Percentiles rank a stretch among this genome's conserved stretches.
phyloP scores from a whole-genome alignment of 1,140 invertebrate genomes.

The Drosophila pruinosa region DNA sequence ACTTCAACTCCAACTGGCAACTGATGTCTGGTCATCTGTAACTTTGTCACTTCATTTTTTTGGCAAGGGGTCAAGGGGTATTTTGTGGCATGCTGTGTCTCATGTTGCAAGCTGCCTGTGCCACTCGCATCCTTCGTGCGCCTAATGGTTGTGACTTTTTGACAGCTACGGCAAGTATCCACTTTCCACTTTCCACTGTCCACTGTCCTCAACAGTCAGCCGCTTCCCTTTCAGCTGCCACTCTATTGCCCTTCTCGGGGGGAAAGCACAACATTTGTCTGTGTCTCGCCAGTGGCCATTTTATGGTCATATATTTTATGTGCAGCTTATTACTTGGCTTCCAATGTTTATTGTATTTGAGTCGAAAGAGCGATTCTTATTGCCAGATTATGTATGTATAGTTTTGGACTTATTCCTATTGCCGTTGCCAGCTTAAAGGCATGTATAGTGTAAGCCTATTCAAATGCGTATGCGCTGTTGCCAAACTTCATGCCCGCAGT shows the following conservation, averaged over 20 bases:
- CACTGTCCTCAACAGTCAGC: no score
- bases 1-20: background rate
- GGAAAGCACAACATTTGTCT: conserved; percentile 36
- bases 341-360: conserved; percentile 65
- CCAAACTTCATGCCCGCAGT: background rate
- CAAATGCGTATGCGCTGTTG: conserved; percentile 10
- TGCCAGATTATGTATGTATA: conserved; percentile 14
- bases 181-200: conserved; percentile 26
- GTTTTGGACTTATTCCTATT: no score
- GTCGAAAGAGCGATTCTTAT: conserved; percentile 7
- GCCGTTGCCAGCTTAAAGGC: conserved; percentile 14
- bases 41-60: conserved; percentile 29
- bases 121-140: conserved; percentile 38
- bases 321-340: conserved; percentile 64
- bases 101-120: conserved; percentile 8
- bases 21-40: conserved; percentile 30
- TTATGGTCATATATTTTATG: conserved; percentile 68
- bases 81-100: conserved; percentile 5
- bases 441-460: conserved; percentile 29
- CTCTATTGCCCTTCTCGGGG: background rate
- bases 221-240: background rate
- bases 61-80: background rate
- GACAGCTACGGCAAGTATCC: conserved; percentile 61
- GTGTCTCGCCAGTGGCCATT: conserved; percentile 47
- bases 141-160: conserved; percentile 81